Base-by-base conservation (phyloP, 1,140 invertebrate genomes). In the Drosophila bocki region DNA sequence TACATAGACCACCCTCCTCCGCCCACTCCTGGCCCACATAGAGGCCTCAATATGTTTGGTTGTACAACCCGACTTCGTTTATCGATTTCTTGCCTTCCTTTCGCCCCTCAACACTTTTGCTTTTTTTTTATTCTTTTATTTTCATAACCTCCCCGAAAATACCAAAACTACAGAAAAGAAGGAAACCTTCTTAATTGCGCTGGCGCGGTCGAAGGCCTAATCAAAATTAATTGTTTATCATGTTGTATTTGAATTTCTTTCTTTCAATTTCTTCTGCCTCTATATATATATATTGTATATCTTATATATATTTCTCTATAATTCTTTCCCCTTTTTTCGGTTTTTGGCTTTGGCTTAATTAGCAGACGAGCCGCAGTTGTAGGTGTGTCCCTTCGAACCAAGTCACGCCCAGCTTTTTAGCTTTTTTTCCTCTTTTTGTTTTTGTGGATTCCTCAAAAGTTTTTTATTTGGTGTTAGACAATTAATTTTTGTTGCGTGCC, bases 401-500 rank as follows among this genome's bases (percentile, higher is more conserved):
- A 61, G 56, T 72, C 70, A 79, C 82, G 82, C 83, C 83, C 79
- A 82, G 78, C 72, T 61, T 85, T 68, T 50, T 67, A 22, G 51
- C 51, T 54, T 56, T 56, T 56, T 56, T 56, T 22, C 8, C 19
- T 11, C 12, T 15, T 11, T 35, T 37, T 37, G 19, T 22, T 19
- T 53, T 56, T 42, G 64, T 67, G 51, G 51, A 59, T 59, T 60
- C 54, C 80, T 60, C 37, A 60, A 72, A 76, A 86, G 62, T 79
- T 91, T 91, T 91, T 91, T 91, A 91, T 91, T 91, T 91, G 90
- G 90, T 91, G 90, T 91, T 87, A 91, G 82, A 90, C 90, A 91
- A 91, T 91, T 91, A 91, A 91, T 91, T 91, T 91, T 76, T 81
- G 80, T 91, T 91, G 90, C 90, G 90, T 91, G 90, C 78, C 69